Evolutionary conservation across 2,797 vertebrate genomes (phyloP).

Genomic region (Aselliscus stoliczkanus): DNA sequence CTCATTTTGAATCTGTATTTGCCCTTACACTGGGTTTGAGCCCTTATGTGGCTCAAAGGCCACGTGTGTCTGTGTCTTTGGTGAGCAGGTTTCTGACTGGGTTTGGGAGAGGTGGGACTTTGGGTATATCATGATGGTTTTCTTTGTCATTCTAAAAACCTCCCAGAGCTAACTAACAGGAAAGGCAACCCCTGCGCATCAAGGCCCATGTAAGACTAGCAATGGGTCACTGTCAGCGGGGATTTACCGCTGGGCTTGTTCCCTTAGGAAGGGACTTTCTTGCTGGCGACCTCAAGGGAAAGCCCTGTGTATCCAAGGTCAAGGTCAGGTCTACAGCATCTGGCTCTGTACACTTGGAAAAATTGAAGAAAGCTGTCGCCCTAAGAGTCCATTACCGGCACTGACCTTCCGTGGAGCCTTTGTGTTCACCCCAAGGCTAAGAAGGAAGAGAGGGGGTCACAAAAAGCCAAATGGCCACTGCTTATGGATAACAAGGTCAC

Average conservation of each 20-base stretch:
- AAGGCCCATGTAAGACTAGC: background rate
- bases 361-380: background rate
- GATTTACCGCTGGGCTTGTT: background rate
- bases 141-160: background rate
- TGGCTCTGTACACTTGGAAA: background rate
- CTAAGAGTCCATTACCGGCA: background rate
- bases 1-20: background rate
- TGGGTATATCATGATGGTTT: background rate
- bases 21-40: background rate
- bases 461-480: slow-evolving; percentile 43
- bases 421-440: background rate
- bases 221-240: background rate
- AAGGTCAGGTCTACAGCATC: background rate
- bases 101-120: background rate
- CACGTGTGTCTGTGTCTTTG: background rate
- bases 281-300: background rate
- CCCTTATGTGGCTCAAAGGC: too few relatives aligned
- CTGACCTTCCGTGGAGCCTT: background rate
- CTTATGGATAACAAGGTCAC: slow-evolving; percentile 4
- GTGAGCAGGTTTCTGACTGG: background rate
- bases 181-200: background rate
- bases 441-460: background rate
- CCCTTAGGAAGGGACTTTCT: background rate
- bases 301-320: background rate
- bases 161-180: background rate